These are phyloP conservation scores for Aspidiotus rigidus DNA, from an alignment of 2,888 invertebrate genomes.

Conservation along the genomic window DNA sequence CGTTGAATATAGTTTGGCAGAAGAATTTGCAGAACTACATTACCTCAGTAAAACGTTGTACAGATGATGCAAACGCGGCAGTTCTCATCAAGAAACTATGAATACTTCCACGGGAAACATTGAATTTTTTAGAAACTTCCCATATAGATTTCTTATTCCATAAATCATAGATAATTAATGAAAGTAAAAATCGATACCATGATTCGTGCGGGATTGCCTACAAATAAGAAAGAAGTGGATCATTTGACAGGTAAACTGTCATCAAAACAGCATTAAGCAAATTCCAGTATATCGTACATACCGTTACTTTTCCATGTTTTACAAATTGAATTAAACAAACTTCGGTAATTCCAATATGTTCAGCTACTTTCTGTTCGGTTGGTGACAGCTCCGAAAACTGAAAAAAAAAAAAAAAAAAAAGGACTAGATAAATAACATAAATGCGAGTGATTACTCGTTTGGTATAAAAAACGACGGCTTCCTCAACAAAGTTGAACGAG, in stretches of 20 bases:
- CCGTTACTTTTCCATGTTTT: constrained; percentile 34
- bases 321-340: constrained; percentile 34
- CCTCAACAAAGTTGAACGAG: no score
- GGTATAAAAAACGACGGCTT: no score
- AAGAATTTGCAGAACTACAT: neutral
- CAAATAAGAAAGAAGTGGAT: neutral
- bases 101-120: constrained; percentile 65
- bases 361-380: constrained; percentile 31
- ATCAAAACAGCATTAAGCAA: neutral
- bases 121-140: constrained; percentile 49
- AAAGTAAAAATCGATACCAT: constrained; percentile 72
- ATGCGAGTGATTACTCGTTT: no score
- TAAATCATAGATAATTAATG: constrained; percentile 72
- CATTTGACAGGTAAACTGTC: constrained; percentile 2
- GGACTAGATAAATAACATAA: neutral
- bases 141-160: constrained; percentile 60
- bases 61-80: constrained; percentile 62
- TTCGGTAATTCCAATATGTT: constrained; percentile 35
- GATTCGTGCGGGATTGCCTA: constrained; percentile 48
- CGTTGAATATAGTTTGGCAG: neutral
- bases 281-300: neutral
- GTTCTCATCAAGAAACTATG: constrained; percentile 65
- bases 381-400: constrained; percentile 15
- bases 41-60: constrained; percentile 65
- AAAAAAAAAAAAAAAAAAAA: neutral